Conservation (phyloP, 2,113 vertebrate genomes). For the Lampris incognitus region DNA sequence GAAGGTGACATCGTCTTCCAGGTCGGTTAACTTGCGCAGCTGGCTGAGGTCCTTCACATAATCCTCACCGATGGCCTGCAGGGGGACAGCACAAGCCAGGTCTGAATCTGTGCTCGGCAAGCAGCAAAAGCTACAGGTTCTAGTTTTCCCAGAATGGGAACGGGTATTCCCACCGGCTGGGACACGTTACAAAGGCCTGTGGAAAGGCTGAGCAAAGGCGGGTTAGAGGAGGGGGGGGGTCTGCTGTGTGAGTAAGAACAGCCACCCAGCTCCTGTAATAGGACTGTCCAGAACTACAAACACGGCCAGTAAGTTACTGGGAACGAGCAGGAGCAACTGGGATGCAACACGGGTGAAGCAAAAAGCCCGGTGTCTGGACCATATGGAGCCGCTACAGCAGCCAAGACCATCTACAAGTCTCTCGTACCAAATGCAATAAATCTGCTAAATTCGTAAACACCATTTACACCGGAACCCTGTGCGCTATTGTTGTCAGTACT, state of each 20-base stretch:
- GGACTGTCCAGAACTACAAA: neutral
- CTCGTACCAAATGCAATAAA: neutral
- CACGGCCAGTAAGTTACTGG: neutral
- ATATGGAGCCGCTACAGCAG: no score
- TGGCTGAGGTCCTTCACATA: conserved; percentile 92
- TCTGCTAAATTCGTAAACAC: no score
- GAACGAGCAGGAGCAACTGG: neutral
- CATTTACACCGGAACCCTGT: neutral
- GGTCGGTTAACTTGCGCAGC: conserved; percentile 85
- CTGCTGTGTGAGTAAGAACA: no score
- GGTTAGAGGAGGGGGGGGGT: no score
- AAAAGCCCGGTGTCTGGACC: neutral
- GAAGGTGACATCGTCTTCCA: conserved; percentile 85
- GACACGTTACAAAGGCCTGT: no score
- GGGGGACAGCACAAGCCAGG: neutral
- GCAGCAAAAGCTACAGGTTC: neutral
- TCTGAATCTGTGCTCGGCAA: neutral
- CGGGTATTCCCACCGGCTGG: no score
- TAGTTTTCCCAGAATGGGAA: no score
- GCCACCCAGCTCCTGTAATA: no score
- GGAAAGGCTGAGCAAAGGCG: no score
- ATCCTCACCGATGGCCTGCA: conserved; percentile 93
- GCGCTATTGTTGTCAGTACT: neutral
- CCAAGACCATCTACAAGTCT: neutral
- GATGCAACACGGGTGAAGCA: no score